Percentiles rank a stretch among this genome's conserved stretches.
Evolutionary conservation across 2,797 vertebrate species (phyloP).

Genomic region (Pangasius sanitwongsei): DNA sequence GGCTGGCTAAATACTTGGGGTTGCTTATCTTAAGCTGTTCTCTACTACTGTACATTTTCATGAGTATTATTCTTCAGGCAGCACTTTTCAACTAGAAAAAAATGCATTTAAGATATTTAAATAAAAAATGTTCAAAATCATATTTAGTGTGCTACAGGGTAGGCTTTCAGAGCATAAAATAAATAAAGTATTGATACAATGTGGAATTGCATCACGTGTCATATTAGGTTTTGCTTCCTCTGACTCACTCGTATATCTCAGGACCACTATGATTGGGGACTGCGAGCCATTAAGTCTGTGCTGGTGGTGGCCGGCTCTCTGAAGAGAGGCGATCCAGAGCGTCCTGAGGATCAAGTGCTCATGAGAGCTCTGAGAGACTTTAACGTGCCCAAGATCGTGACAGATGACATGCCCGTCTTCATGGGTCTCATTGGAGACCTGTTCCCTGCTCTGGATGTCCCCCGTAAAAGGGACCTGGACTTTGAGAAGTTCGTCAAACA

Average conservation of each 20-base stretch:
- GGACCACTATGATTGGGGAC: constrained; percentile 97
- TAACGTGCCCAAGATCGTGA: constrained; percentile 93
- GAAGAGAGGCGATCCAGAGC: constrained; percentile 85
- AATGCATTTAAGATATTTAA: neutral
- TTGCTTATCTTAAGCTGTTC: neutral
- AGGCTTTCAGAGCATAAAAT: neutral
- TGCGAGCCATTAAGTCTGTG: constrained; percentile 94
- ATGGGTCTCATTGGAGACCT: constrained; percentile 92
- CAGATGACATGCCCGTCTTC: constrained; percentile 91
- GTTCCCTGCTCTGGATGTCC: constrained; percentile 89
- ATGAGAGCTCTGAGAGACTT: constrained; percentile 95
- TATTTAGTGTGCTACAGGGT: neutral
- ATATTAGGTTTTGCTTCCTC: neutral
- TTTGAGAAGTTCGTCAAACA: constrained; percentile 87
- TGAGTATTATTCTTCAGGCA: neutral
- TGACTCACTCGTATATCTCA: constrained; percentile 45
- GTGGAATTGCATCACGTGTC: neutral
- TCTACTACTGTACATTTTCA: neutral
- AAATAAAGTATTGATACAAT: neutral
- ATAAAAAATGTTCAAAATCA: neutral
- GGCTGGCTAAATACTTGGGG: neutral
- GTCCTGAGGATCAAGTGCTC: constrained; percentile 91
- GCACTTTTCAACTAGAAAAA: neutral
- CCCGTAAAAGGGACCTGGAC: constrained; percentile 82
- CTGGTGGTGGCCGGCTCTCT: constrained; percentile 92